phyloP scores from a whole-genome alignment of 2,888 invertebrate genomes.

The Bruchidius siliquastri region DNA sequence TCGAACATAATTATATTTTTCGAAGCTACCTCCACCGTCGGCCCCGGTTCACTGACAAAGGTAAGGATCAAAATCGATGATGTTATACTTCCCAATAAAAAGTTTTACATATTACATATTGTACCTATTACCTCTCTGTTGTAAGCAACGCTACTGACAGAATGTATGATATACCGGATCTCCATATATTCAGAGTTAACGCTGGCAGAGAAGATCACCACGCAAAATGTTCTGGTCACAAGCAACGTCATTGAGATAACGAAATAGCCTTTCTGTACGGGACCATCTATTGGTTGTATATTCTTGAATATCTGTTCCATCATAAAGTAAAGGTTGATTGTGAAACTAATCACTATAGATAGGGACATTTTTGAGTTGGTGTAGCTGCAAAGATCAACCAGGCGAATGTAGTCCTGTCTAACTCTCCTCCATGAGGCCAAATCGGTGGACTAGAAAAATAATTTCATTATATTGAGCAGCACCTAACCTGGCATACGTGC shows the following conservation, averaged over 20 bases:
- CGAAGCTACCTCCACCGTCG: too few species aligned
- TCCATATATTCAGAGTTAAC: constrained; percentile 37
- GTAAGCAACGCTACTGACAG: constrained; percentile 59
- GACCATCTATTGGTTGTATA: constrained; percentile 43
- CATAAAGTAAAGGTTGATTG: constrained; percentile 68
- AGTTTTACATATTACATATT: too few species aligned
- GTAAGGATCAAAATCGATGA: too few species aligned
- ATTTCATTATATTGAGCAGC: too few species aligned
- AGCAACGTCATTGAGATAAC: constrained; percentile 41
- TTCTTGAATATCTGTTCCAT: constrained; percentile 66
- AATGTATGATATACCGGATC: constrained; percentile 50
- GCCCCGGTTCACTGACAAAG: too few species aligned
- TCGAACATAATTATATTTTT: too few species aligned
- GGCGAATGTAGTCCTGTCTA: constrained; percentile 21
- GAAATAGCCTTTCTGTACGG: constrained; percentile 33
- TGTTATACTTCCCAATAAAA: too few species aligned
- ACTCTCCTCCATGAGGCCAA: neutral
- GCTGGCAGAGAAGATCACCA: constrained; percentile 37
- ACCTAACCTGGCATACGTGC: too few species aligned
- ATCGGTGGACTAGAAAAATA: neutral
- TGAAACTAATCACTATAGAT: constrained; percentile 61
- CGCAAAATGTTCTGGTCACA: constrained; percentile 32
- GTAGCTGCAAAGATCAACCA: constrained; percentile 36
- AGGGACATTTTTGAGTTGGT: constrained; percentile 59
- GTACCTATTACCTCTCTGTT: constrained; percentile 62